A percentile compares a stretch with the other conserved stretches of the same genome.
Conservation (phyloP, 2,797 vertebrate genomes). For the Enteromius argenteus region DNA sequence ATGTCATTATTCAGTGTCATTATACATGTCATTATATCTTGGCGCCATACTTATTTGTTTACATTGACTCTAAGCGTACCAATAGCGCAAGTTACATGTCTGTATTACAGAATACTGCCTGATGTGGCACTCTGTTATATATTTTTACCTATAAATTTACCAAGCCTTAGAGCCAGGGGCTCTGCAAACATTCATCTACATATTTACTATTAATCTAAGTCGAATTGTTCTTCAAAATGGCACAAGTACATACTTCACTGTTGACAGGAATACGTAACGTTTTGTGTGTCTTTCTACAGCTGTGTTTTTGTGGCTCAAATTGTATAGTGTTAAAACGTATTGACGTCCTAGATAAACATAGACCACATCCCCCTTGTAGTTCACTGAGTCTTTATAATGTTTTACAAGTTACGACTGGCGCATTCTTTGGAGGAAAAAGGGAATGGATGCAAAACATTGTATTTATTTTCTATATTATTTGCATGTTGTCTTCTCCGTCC, state of each 20-base stretch:
- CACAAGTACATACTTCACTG: constrained; percentile 90
- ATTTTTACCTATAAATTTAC: constrained; percentile 60
- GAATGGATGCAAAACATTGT: constrained; percentile 85
- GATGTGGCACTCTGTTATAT: constrained; percentile 53
- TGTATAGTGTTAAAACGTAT: constrained; percentile 99
- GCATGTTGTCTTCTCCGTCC: constrained; percentile 92
- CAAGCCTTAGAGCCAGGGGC: constrained; percentile 58
- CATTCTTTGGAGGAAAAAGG: constrained; percentile 86
- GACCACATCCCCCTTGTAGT: constrained; percentile 91
- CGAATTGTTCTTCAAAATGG: constrained; percentile 79
- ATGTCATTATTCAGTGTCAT: constrained; percentile 27
- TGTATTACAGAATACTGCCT: constrained; percentile 60
- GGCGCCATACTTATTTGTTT: constrained; percentile 61
- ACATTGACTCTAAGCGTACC: constrained; percentile 60
- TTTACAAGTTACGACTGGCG: constrained; percentile 86
- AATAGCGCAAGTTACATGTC: constrained; percentile 57
- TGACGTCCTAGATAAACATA: constrained; percentile 92
- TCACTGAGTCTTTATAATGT: constrained; percentile 92
- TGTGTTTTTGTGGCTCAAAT: constrained; percentile 97
- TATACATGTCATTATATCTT: constrained; percentile 49
- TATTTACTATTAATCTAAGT: constrained; percentile 54
- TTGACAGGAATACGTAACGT: constrained; percentile 82
- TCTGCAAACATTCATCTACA: constrained; percentile 55
- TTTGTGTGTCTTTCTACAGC: constrained; percentile 97
- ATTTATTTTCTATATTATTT: constrained; percentile 93